Base-by-base conservation (phyloP, 1,140 invertebrate species). In the Pseudomyrmex sp. region DNA sequence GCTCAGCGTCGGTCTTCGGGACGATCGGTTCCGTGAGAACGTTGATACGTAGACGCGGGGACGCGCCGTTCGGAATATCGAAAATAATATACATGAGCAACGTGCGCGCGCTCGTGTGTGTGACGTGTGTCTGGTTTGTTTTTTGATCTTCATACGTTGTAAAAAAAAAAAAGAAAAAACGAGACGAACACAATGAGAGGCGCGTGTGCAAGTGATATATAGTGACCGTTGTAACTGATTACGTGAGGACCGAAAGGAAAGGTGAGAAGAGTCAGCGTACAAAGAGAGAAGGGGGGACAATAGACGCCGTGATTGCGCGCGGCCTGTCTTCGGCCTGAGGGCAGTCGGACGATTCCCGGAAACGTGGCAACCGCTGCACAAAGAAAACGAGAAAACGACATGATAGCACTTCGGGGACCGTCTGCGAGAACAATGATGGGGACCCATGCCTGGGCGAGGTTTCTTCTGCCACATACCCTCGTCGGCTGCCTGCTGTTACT, bases 401-500 rank as follows among this genome's bases (percentile, higher is more conserved):
- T 52, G 54, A 10, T 20, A 18, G 46, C 52, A 35, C 26, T 15
- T 54, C 35, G 46, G 48, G 59, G 54, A 70, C 48, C 23, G 79
- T 59, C 52, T 35, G 1, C 35, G 5, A 35, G 5, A 69, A 80
- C 20, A 69, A 73, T 15, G 72, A 84, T 20, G 72, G 74, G 61
- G 23, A 59, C 20, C 56, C 54, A 54, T 48, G 46, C 23, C 88
- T 85, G 86, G 90, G 86, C 86, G 82, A 88, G 84, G 66, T 50
- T 35, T 76, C 72, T 73, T 54, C 50, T 86, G 48, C 12, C 23
- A 12, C 46, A 8, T 35, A 62, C n/a, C 20, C 12, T 66, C 79
- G 54, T 83, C 84, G n/a, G 65, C 46, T 26, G 20, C 72, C n/a
- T 91, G 23, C 68, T 90, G 18, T 83, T 91, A 23, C 73, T 50